Conservation (phyloP, 2,888 invertebrate species). For the Amphipyra tragopoginis region DNA sequence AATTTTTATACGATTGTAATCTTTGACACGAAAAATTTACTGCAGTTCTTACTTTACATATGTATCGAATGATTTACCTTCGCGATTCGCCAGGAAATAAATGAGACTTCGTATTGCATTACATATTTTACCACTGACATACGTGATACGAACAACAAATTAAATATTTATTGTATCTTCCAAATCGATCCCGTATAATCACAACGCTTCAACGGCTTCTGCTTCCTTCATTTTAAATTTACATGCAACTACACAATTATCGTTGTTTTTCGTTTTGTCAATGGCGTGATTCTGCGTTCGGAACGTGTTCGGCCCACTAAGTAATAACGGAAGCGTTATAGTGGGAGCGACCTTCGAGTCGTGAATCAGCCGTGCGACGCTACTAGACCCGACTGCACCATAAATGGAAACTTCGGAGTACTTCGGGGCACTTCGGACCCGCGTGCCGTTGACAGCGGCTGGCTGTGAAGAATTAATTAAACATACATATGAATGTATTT, state of each 20-base stretch:
- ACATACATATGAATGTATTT: slow-evolving; percentile 18
- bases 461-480: slow-evolving; percentile 28
- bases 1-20: slow-evolving; percentile 48
- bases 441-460: slow-evolving; percentile 21
- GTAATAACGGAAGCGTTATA: slow-evolving; percentile 69
- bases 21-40: slow-evolving; percentile 46
- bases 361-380: slow-evolving; percentile 70
- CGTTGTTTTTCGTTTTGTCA: slow-evolving; percentile 37
- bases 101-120: slow-evolving; percentile 34
- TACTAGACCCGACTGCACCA: slow-evolving; percentile 63
- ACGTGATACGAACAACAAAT: slow-evolving; percentile 10
- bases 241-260: slow-evolving; percentile 36
- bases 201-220: slow-evolving; percentile 6
- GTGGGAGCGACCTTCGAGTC: slow-evolving; percentile 78
- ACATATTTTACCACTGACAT: slow-evolving; percentile 29
- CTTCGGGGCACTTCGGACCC: slow-evolving; percentile 25
- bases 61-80: slow-evolving; percentile 42
- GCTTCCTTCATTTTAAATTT: slow-evolving; percentile 32
- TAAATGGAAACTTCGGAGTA: slow-evolving; percentile 69
- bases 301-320: slow-evolving; percentile 58
- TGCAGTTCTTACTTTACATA: slow-evolving; percentile 38
- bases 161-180: slow-evolving; percentile 36
- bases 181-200: slow-evolving; percentile 17
- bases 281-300: slow-evolving; percentile 43
- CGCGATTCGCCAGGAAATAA: slow-evolving; percentile 28